Evolutionary conservation across 1,140 invertebrate genomes (phyloP), one percentile per base, ranked within the genome.

Genomic region (Cylas formicarius): DNA sequence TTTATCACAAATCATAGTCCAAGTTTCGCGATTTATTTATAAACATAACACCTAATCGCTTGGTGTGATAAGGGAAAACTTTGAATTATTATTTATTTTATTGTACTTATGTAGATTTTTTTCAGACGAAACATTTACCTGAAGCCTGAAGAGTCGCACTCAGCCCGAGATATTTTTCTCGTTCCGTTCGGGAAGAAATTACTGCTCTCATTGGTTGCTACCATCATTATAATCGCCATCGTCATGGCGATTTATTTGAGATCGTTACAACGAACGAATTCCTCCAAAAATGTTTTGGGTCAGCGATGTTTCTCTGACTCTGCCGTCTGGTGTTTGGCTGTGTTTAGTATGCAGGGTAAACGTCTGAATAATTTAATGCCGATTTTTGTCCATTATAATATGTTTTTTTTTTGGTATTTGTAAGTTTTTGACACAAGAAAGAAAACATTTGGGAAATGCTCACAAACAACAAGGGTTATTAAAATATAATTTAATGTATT

Each of bases 51-150:
- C n/a, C n/a, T n/a, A n/a, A n/a, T n/a, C n/a, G n/a, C n/a, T n/a
- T n/a, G n/a, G n/a, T n/a, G n/a, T n/a, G n/a, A n/a, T n/a, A n/a
- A n/a, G n/a, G n/a, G n/a, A n/a, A n/a, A n/a, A n/a, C n/a, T n/a
- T n/a, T n/a, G n/a, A n/a, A n/a, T n/a, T n/a, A n/a, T 31, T 11
- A 26, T 8, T 26, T 8, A 26, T 26, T 8, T 26, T 26, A 26
- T 8, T 26, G 10, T 5, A 7, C 9, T 36, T n/a, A 5, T 2
- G 31, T 32, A 37, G n/a, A 21, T 19, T 28, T 11, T 16, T 63
- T 55, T 1, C 27, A 79, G 77, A 66, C 73, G 71, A 50, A 78
- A 77, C 29, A 77, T 80, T 49, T 80, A 78, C 50, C 75, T 77
- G 28, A 70, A 74, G 18, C 75, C 75, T 7, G 68, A 77, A 50